Base-by-base conservation (phyloP, 2,113 vertebrate species). In the Cyanoderma ruficeps region DNA sequence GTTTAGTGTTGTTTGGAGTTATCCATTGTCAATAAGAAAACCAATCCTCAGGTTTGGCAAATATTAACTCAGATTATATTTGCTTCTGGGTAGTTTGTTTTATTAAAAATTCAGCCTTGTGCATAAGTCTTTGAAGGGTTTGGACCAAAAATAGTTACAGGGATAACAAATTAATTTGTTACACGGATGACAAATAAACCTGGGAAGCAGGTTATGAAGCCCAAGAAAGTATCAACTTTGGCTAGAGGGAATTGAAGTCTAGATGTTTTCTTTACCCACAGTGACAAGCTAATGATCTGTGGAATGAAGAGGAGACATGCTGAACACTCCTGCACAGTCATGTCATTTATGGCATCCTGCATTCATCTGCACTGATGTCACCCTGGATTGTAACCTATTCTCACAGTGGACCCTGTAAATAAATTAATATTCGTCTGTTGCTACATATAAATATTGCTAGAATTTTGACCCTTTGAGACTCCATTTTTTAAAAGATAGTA, bases 301-400 rank as follows among this genome's bases (percentile, higher is more conserved):
- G 55, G 88, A 95, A 77, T 50, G 46, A 63, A 57, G 27, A 49
- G 50, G 64, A 92, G 72, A 77, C 49, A 33, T 56, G 41, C 64
- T 86, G 35, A 88, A 78, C 10, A 8, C 72, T 30, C 30, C 31
- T 89, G 71, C 71, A 84, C 18, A 71, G 68, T 84, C 65, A 35
- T 37, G 64, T 52, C 7, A 6, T 89, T 78, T 94, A 64, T 65
- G 57, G 37, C 67, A 53, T 89, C 77, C 49, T 90, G 41, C 79
- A 69, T 83, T 94, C 35, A 57, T 92, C 60, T 80, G 72, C n/a
- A 31, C n/a, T 90, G 83, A 78, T 87, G 85, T 90, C 76, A 92
- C 14, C 35, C 44, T 70, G 57, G n/a, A 44, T 8, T 67, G 30
- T 80, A 88, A 81, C 68, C 47, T 60, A 1, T 74, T 93, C 79